Percentiles rank a stretch among this genome's conserved stretches.
Conservation (phyloP, 2,888 invertebrate genomes). For the Monoplex corrugatus region DNA sequence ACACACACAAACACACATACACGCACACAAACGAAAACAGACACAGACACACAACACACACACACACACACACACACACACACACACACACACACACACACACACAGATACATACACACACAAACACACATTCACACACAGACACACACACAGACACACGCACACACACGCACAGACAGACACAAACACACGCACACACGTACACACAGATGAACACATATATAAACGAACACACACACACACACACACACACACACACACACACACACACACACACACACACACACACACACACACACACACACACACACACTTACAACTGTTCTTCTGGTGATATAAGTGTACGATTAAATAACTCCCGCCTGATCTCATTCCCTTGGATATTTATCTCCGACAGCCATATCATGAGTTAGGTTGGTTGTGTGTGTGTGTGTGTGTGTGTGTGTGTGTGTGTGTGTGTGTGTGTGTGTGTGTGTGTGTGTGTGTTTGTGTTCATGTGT, state of each 20-base stretch:
- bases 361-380: background rate
- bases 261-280: constrained; percentile 32
- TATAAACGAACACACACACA: background rate
- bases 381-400: no score
- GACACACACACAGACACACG: background rate
- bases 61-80: no score
- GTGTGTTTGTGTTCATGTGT: background rate
- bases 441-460: constrained; percentile 39
- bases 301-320: background rate
- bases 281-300: constrained; percentile 29
- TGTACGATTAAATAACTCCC: background rate
- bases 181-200: background rate
- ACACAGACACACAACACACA: no score
- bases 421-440: background rate
- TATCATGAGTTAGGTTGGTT: background rate
- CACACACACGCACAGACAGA: background rate
- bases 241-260: constrained; percentile 13
- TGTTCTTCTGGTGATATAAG: background rate
- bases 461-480: constrained; percentile 34
- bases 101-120: no score
- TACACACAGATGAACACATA: background rate
- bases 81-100: no score
- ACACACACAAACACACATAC: no score
- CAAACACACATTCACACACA: no score
- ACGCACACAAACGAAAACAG: no score